Base-by-base conservation (phyloP, 2,888 invertebrate species). In the Eilema caniola region DNA sequence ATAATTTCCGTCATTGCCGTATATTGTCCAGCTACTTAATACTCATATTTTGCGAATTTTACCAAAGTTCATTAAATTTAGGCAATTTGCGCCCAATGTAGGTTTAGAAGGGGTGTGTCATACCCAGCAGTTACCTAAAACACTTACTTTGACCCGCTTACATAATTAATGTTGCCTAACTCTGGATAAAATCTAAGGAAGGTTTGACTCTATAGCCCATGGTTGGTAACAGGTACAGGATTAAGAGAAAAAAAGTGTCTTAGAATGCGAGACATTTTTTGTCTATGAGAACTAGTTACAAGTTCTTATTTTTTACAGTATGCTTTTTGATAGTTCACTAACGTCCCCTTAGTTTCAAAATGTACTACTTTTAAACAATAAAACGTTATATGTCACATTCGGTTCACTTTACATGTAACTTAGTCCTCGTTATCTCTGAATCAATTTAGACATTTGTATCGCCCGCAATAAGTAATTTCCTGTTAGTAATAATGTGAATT, bases 131-230 rank as follows among this genome's bases (percentile, higher is more conserved):
- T 24, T 62, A 14, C 37, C 23, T 62, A 12, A 62, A 62, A n/a
- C 37, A 62, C 37, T 62, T 62, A 37, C 23, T 62, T 37, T 62
- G 37, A 62, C 62, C 62, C 37, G 62, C 23, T 24, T 23, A 37
- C 24, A 37, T 62, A 62, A 62, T 62, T 14, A 62, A 24, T 37
- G 23, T 11, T 37, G 37, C 41, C 41, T 62, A 62, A 24, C 24
- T 62, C 41, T 41, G 3, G 2, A 33, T 33, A 33, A 3, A 33
- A 14, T 14, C 37, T 37, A 14, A 37, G 14, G 37, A 37, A 14
- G 14, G 14, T 37, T 37, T 37, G 37, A 28, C 28, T 28, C 28
- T 28, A 5, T 28, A 28, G 5, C 28, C 5, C 5, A 28, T 28
- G 28, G 28, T 28, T 5, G 28, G 28, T 28, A 28, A 28, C 5